Evolutionary conservation across 1,140 invertebrate genomes (phyloP), one percentile per base, ranked within the genome.

Genomic region (Cryptotermes secundus): DNA sequence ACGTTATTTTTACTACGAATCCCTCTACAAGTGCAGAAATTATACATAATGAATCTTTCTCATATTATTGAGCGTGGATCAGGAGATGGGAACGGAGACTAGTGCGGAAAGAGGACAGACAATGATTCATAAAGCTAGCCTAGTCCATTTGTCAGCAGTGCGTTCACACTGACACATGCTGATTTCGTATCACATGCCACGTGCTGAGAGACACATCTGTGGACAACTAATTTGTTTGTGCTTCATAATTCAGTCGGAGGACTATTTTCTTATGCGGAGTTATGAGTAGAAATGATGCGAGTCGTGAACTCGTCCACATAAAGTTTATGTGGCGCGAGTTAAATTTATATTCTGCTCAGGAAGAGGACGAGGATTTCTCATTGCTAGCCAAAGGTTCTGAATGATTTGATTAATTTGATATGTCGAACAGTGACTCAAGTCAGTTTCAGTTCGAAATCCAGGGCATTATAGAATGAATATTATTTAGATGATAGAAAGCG

Each of bases 61-160:
- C 59, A 35, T 38, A 81, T 81, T 81, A 81, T 81, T 81, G 80
- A 81, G 80, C 35, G 80, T n/a, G 34, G 16, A 36, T 24, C 35
- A 80, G 19, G n/a, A 81, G 80, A 36, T 19, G 34, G 34, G 35
- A 81, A 81, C 35, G 80, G 80, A 12, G 80, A 34, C 80, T 81
- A 45, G n/a, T 34, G 80, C 80, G 80, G 22, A 81, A 7, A 81
- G 80, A 81, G 34, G 34, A 81, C 19, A 81, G 24, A 81, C 24
- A 81, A 81, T 81, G 80, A 34, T 72, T 7, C 59, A 31, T 72
- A 72, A 31, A 59, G 26, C 9, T 22, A 22, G 19, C 22, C 53
- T 16, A 26, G 59, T 72, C 26, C 59, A 31, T 72, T 72, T 72
- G 59, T 72, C 31, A 72, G 59, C 9, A 72, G n/a, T 31, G n/a